Conservation (phyloP, 2,113 vertebrate species). For the Indri indri region DNA sequence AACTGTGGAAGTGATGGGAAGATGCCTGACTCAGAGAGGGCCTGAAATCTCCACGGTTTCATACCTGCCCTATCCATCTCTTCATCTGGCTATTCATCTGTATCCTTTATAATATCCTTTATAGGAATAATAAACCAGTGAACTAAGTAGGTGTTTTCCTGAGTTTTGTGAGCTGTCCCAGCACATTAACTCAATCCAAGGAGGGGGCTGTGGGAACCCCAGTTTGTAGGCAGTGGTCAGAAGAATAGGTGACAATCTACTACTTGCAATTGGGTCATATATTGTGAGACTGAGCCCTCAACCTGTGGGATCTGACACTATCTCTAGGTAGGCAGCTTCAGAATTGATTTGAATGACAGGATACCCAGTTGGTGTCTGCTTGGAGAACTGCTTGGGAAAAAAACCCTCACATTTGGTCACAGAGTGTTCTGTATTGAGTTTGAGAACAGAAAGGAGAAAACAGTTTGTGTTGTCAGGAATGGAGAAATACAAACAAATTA, state of each 20-base stretch:
- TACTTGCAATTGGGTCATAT: background rate
- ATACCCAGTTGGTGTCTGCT: background rate
- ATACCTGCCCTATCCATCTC: background rate
- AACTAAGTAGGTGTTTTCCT: background rate
- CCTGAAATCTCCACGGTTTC: background rate
- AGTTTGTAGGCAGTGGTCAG: background rate
- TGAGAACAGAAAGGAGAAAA: background rate
- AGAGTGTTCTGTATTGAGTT: background rate
- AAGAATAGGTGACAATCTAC: background rate
- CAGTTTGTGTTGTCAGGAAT: background rate
- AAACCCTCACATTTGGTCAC: too few species aligned
- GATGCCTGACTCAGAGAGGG: background rate
- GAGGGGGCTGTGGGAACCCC: background rate
- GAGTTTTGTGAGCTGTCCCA: background rate
- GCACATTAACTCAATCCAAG: background rate
- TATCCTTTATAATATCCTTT: background rate
- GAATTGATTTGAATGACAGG: background rate
- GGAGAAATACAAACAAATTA: background rate
- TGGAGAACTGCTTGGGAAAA: background rate
- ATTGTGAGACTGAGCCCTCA: background rate
- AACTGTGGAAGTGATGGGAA: background rate
- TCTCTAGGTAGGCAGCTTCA: background rate
- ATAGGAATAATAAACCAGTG: background rate
- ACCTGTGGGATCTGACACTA: background rate
- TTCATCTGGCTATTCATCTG: background rate